Evolutionary conservation across 1,140 invertebrate species (phyloP).

Genomic region (Hydropsyche tenuis): DNA sequence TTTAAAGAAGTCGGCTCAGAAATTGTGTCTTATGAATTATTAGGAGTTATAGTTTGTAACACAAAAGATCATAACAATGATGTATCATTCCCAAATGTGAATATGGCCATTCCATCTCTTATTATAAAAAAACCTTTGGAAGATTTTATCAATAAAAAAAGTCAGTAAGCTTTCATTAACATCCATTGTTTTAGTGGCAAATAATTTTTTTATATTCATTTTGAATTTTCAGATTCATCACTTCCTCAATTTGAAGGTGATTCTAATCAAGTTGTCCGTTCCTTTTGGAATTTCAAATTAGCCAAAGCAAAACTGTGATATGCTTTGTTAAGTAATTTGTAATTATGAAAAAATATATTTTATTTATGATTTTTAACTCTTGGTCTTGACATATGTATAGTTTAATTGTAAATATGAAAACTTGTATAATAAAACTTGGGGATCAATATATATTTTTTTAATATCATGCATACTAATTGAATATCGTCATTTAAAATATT

Average conservation of each 20-base stretch:
- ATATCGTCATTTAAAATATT: too few species aligned
- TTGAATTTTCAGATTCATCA: background rate
- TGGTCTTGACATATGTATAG: too few species aligned
- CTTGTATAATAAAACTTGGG: too few species aligned
- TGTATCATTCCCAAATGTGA: constrained; percentile 62
- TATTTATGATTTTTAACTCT: constrained; percentile 56
- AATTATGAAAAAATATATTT: constrained; percentile 55
- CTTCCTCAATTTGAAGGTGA: constrained; percentile 4
- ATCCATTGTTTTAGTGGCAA: background rate
- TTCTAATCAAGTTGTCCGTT: background rate
- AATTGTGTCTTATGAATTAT: constrained; percentile 55
- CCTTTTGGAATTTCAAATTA: constrained; percentile 35
- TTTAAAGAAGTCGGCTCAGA: constrained; percentile 33
- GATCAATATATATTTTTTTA: too few species aligned
- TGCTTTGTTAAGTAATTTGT: background rate
- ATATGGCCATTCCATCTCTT: constrained; percentile 63
- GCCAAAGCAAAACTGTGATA: constrained; percentile 25
- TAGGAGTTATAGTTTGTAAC: constrained; percentile 65
- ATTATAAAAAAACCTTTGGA: constrained; percentile 51
- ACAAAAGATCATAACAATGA: constrained; percentile 55
- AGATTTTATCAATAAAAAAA: constrained; percentile 6
- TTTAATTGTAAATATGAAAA: too few species aligned
- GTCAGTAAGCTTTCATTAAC: background rate
- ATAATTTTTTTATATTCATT: background rate
- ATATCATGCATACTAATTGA: too few species aligned